Conservation (phyloP, 2,797 vertebrate species). For the Catharus ustulatus region DNA sequence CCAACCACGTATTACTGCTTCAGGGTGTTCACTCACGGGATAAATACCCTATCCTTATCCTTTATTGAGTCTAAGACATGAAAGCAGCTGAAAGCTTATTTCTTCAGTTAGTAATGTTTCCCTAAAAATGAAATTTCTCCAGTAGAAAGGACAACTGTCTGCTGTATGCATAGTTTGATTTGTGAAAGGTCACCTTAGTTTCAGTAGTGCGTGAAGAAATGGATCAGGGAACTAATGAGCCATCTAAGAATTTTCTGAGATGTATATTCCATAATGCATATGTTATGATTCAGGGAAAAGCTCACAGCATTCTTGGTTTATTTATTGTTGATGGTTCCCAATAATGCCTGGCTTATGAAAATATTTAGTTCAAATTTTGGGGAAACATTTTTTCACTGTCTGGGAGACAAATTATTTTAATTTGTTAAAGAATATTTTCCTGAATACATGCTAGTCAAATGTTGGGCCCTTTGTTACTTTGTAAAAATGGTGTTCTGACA, state of each 20-base stretch:
- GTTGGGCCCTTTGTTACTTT: background rate
- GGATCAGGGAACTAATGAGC: slow-evolving; percentile 55
- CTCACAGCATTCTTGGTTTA: background rate
- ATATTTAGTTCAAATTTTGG: background rate
- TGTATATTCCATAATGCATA: slow-evolving; percentile 35
- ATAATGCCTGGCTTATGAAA: background rate
- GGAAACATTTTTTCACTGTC: background rate
- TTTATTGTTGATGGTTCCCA: background rate
- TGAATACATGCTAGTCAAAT: background rate
- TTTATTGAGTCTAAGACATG: slow-evolving; percentile 19
- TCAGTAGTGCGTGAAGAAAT: slow-evolving; percentile 50
- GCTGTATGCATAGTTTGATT: slow-evolving; percentile 2
- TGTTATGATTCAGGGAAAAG: slow-evolving; percentile 25
- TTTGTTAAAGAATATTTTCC: background rate
- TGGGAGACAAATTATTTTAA: background rate
- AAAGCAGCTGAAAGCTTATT: slow-evolving; percentile 22
- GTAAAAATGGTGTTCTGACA: background rate
- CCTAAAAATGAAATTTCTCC: slow-evolving; percentile 35
- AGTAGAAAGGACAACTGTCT: background rate
- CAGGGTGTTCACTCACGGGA: slow-evolving; percentile 30
- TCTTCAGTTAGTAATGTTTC: slow-evolving; percentile 28
- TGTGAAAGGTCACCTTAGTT: slow-evolving; percentile 62
- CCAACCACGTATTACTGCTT: slow-evolving; percentile 2
- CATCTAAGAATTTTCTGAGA: slow-evolving; percentile 47
- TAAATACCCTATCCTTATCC: background rate